Evolutionary conservation across 2,888 invertebrate genomes (phyloP), one percentile per base, ranked within the genome.

Genomic region (Rhimphoctona megacephalus): DNA sequence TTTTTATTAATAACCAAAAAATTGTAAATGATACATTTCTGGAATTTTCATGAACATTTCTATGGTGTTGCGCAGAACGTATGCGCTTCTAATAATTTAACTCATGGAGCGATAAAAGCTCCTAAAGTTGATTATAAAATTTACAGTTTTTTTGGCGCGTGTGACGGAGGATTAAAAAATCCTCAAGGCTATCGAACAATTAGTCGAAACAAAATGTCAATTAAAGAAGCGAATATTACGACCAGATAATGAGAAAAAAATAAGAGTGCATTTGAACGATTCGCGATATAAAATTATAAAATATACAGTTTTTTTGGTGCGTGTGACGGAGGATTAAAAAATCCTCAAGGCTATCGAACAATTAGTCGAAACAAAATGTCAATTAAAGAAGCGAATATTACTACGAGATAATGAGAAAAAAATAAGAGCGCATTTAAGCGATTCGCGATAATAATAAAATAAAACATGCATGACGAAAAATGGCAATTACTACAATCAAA

Each of bases 161-260:
- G n/a, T n/a, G n/a, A n/a, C n/a, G n/a, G n/a, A n/a, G n/a, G n/a
- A n/a, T n/a, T n/a, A 22, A 22, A 30, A 17, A 39, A 30, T 17
- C 19, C 22, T 66, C 46, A 46, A 81, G 39, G 36, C 66, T 66
- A 81, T 73, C 73, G 66, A 73, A 66, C 49, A 73, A 81, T 66
- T 81, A 52, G 81, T 25, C 73, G 36, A n/a, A 19, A 39, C 5
- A 0, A 61, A 61, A 61, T 61, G 30, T 61, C 61, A 30, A 61
- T 30, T 17, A 17, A 61, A 30, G 30, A 61, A 57, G n/a, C 17
- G 33, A 49, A 72, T 36, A 30, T 36, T 7, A 17, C 22, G 22
- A 64, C 19, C 30, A 49, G 69, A 19, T 19, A 43, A 19, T 19
- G 69, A 19, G 14, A 52, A 61, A 80, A 61, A 72, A 52, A 52